A percentile compares a stretch with the other conserved stretches of the same genome.
These are phyloP conservation scores for Phoebastria nigripes DNA, from an alignment of 2,797 vertebrate genomes.

Conservation along the genomic window DNA sequence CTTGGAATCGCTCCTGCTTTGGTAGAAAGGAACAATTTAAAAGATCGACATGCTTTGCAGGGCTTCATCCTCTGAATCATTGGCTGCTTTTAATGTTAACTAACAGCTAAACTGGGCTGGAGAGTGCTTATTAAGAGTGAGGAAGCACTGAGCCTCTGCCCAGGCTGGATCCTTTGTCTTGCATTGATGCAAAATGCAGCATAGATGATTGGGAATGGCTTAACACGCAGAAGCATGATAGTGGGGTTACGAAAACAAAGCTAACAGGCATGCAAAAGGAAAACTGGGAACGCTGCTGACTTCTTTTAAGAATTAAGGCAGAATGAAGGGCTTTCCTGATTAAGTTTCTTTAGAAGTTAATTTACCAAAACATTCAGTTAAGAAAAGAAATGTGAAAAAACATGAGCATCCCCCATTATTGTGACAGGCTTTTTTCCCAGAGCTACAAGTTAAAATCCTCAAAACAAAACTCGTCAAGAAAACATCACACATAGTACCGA, in stretches of 20 bases:
- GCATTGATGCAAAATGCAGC: not conserved
- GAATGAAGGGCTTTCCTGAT: not conserved
- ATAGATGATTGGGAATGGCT: not conserved
- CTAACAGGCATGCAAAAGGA: not conserved
- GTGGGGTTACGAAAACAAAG: slow-evolving; percentile 31
- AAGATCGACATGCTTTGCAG: not conserved
- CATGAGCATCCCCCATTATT: not conserved
- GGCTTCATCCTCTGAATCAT: not conserved
- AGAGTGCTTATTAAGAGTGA: not conserved
- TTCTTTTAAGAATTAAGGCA: not conserved
- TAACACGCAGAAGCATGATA: not conserved
- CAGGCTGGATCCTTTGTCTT: not conserved
- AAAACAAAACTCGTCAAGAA: not conserved
- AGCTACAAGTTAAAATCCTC: not conserved
- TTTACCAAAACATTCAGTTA: not conserved
- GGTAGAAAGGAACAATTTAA: not conserved
- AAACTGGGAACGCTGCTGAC: not conserved
- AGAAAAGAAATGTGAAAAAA: not conserved
- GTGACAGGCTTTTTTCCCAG: not conserved
- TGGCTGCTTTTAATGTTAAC: not conserved
- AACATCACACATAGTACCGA: accelerated
- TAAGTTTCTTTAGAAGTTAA: not conserved
- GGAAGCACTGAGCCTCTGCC: not conserved
- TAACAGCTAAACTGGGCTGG: not conserved
- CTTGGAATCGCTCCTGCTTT: not conserved